phyloP scores from a whole-genome alignment of 2,888 invertebrate species.

The Bellardia bayeri region DNA sequence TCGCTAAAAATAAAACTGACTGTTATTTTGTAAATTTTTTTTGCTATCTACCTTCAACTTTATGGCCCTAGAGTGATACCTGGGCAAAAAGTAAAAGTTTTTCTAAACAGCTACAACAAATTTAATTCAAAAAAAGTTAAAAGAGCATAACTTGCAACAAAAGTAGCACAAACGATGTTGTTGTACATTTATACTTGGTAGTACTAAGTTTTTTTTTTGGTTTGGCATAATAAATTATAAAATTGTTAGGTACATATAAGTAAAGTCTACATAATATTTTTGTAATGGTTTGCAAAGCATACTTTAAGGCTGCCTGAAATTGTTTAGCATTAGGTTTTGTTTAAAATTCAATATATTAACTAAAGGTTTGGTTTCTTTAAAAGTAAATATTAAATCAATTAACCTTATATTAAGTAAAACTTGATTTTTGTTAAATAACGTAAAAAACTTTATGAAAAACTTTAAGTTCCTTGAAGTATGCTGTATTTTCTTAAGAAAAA shows the following conservation, averaged over 20 bases:
- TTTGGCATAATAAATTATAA: conserved; percentile 30
- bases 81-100: conserved; percentile 51
- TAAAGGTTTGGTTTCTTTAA: neutral
- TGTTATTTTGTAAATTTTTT: neutral
- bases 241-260: conserved; percentile 4
- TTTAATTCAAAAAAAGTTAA: neutral
- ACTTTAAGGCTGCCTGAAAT: neutral
- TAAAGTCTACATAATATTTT: neutral
- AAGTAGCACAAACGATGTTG: conserved; percentile 31
- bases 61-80: conserved; percentile 42
- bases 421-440: too few relatives aligned
- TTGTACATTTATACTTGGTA: neutral
- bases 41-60: conserved; percentile 22
- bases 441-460: too few relatives aligned
- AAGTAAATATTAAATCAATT: too few relatives aligned
- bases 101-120: conserved; percentile 34
- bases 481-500: too few relatives aligned
- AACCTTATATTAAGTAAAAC: too few relatives aligned
- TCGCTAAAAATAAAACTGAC: neutral
- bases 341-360: too few relatives aligned
- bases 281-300: neutral
- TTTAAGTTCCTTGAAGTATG: too few relatives aligned
- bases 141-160: conserved; percentile 1
- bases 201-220: neutral
- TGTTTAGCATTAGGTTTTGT: too few relatives aligned